Base-by-base conservation (phyloP, 2,113 vertebrate species). In the Ptilorrhoa leucosticta region DNA sequence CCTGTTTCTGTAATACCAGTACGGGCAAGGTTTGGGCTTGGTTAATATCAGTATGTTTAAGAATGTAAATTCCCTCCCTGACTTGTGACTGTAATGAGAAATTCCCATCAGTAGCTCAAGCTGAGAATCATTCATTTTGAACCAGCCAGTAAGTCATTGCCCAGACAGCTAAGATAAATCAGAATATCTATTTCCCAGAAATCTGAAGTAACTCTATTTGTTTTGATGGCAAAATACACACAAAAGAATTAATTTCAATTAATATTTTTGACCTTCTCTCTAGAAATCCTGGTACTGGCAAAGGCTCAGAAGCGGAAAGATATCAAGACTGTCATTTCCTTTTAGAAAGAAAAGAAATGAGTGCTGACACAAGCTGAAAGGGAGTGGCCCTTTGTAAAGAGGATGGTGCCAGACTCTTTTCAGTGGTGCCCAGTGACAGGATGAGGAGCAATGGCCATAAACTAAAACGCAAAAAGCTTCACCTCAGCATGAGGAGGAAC, bases 101-200 rank as follows among this genome's bases (percentile, higher is more conserved):
- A 94, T 95, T 94, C 90, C 51, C 71, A 73, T 37, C 75, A 35
- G 47, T 63, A 85, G 30, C 33, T 94, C 87, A 83, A 73, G 39
- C 26, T 77, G 87, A 85, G 78, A 93, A 54, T 83, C 42, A 77
- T 64, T 92, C 53, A 51, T 75, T 89, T 84, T 90, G 78, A 94
- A 95, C 72, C 63, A 93, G 42, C 16, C 91, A 73, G 82, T 66
- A 89, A 91, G 44, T 83, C 82, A 95, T 40, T 83, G 54, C 19
- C 27, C 27, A 87, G 75, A 76, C 50, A 87, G 64, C 23, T 76
- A 39, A 96, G 87, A 92, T 91, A 93, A 96, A 92, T 85, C 63
- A 94, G 42, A 85, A 54, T 68, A 84, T 69, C 71, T 80, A 19
- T 85, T 95, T 95, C 78, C 89, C 69, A 87, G 79, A 95, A 93